phyloP scores from a whole-genome alignment of 2,888 invertebrate genomes.

The Tachina fera region DNA sequence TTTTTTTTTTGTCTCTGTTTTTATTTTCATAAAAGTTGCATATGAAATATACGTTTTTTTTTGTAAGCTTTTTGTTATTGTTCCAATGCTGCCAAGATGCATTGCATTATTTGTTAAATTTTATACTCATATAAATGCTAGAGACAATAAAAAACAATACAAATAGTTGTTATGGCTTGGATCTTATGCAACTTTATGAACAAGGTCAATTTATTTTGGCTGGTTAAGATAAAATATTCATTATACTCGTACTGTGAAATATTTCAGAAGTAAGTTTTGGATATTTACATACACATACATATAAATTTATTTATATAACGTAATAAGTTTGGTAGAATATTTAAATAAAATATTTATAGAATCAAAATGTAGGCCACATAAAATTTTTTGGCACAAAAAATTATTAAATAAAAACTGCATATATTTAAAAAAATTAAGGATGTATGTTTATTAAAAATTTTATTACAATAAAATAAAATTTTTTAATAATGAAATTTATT shows the following conservation, averaged over 20 bases:
- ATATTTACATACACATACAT: too few species aligned
- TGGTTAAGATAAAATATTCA: neutral
- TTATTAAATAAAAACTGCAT: too few species aligned
- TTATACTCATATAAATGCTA: neutral
- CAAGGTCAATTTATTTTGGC: slow-evolving; percentile 57
- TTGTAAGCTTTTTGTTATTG: slow-evolving; percentile 1
- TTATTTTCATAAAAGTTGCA: slow-evolving; percentile 33
- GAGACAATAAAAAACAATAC: slow-evolving; percentile 29
- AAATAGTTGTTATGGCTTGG: slow-evolving; percentile 29
- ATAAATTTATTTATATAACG: too few species aligned
- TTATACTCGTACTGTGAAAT: neutral
- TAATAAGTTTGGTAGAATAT: too few species aligned
- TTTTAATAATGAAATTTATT: too few species aligned
- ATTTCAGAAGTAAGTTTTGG: neutral
- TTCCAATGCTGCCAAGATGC: slow-evolving; percentile 18
- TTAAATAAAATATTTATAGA: too few species aligned
- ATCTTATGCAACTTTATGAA: slow-evolving; percentile 59
- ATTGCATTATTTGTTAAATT: slow-evolving; percentile 34
- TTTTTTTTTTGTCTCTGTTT: slow-evolving; percentile 25
- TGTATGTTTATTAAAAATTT: too few species aligned
- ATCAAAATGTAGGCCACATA: too few species aligned
- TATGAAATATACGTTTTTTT: slow-evolving; percentile 16
- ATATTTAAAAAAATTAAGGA: too few species aligned
- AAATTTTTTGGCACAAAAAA: too few species aligned
- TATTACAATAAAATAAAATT: too few species aligned